Base-by-base conservation (phyloP, 2,797 vertebrate species). In the Gila robusta region DNA sequence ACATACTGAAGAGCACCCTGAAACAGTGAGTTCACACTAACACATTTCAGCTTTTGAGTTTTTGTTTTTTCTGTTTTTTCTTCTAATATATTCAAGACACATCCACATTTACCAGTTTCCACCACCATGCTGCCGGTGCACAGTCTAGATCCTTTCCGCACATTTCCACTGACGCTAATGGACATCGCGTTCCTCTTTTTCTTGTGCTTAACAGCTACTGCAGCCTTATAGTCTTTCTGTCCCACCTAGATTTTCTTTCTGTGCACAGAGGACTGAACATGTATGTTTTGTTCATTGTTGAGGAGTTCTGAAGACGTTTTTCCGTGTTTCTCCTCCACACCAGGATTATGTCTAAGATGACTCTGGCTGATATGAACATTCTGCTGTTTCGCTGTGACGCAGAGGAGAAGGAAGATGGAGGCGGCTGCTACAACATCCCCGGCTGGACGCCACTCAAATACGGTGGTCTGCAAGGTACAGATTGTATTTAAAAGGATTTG, bases 371-470 rank as follows among this genome's bases (percentile, higher is more conserved):
- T 84, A 91, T 99, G 87, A 99, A 99, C 44, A 89, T 97, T 79
- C 91, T 98, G 70, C 93, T 99, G 77, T 99, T 98, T 64, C 96
- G 98, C 84, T 99, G 98, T 81, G 96, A 99, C 47, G 89, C 96
- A 6, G 98, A 99, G 89, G 98, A 99, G 77, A 95, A 96, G 59
- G 98, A 99, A 88, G 98, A 98, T 7, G 98, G 97, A 5, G 97
- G 98, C 62, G 98, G 98, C 1, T 98, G 97, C 89, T 99, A 99
- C 87, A 90, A 93, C 71, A 95, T 99, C 89, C 97, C 98, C 2
- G 96, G 96, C 84, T 99, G 98, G 97, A 96, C 96, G 12, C 82
- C 93, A 0, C 93, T 99, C 10, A 98, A 98, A 86, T 99, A 99
- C 39, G 97, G 94, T 66, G 98, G 98, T 74, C 96, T 99, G 28